A percentile compares a stretch with the other conserved stretches of the same genome.
Evolutionary conservation across 2,888 invertebrate species (phyloP).

Genomic region (Callyntrura sp.): DNA sequence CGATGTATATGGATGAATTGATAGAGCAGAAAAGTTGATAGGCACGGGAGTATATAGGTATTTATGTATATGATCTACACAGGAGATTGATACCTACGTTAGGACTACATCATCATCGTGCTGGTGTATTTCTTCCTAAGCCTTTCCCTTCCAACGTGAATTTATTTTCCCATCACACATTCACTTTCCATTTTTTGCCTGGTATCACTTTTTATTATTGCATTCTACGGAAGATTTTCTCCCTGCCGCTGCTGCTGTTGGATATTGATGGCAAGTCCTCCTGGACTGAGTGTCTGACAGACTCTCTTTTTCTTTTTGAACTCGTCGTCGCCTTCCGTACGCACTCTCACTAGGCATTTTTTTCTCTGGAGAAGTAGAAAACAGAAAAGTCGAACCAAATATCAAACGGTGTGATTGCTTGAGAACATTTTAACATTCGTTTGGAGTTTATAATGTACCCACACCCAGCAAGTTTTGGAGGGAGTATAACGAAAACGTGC

Average conservation of each 20-base stretch:
- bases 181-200: slow-evolving; percentile 17
- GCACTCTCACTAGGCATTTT: background rate
- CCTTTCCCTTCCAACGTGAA: background rate
- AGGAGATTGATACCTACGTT: background rate
- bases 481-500: background rate
- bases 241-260: background rate
- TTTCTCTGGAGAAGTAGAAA: background rate
- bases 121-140: slow-evolving; percentile 39
- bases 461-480: too few species aligned
- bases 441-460: background rate
- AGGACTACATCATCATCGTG: too few species aligned
- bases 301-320: slow-evolving; percentile 39
- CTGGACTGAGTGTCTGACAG: slow-evolving; percentile 68
- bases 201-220: background rate
- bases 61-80: background rate
- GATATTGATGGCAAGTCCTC: slow-evolving; percentile 58
- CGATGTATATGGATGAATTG: slow-evolving; percentile 48
- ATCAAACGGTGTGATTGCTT: slow-evolving; percentile 63
- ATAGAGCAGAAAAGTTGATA: slow-evolving; percentile 36
- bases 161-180: slow-evolving; percentile 38
- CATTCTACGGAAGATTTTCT: background rate
- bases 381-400: slow-evolving; percentile 41
- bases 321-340: background rate
- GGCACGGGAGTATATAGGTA: background rate
- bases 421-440: slow-evolving; percentile 46